Evolutionary conservation across 2,797 vertebrate genomes (phyloP).

Genomic region (Lophotriccus pileatus): DNA sequence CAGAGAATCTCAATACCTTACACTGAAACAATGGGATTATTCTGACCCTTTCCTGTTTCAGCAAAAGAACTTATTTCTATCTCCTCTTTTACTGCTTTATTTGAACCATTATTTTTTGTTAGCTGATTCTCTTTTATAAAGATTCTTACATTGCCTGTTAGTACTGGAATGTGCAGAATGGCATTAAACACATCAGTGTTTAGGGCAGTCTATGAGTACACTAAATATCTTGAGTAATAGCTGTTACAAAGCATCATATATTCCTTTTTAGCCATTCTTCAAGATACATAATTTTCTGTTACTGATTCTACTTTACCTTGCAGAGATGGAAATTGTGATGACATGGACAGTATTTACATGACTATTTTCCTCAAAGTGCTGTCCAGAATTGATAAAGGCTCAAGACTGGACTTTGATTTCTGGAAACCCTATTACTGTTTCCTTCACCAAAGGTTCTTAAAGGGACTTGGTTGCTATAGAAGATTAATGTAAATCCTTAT

Average conservation of each 20-base stretch:
- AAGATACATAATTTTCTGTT: background rate
- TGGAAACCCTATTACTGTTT: background rate
- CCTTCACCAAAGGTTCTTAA: constrained; percentile 2
- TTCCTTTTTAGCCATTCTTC: background rate
- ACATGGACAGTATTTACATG: background rate
- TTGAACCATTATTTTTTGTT: background rate
- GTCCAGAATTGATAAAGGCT: background rate
- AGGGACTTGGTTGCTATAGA: constrained; percentile 14
- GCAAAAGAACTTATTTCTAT: background rate
- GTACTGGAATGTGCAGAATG: background rate
- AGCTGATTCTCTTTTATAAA: background rate
- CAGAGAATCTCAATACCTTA: background rate
- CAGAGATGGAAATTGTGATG: background rate
- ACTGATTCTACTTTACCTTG: background rate
- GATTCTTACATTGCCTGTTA: background rate
- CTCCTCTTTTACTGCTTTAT: background rate
- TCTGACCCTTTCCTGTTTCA: background rate
- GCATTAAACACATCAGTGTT: background rate
- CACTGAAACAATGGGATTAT: background rate
- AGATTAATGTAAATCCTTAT: constrained; percentile 31
- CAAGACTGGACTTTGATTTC: background rate
- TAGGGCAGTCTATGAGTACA: background rate
- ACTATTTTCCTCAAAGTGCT: background rate
- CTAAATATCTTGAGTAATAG: background rate
- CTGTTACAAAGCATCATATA: background rate